Percentiles rank a stretch among this genome's conserved stretches.
These are phyloP conservation scores for Dissostichus mawsoni DNA, from an alignment of 2,113 vertebrate species.

Conservation along the genomic window DNA sequence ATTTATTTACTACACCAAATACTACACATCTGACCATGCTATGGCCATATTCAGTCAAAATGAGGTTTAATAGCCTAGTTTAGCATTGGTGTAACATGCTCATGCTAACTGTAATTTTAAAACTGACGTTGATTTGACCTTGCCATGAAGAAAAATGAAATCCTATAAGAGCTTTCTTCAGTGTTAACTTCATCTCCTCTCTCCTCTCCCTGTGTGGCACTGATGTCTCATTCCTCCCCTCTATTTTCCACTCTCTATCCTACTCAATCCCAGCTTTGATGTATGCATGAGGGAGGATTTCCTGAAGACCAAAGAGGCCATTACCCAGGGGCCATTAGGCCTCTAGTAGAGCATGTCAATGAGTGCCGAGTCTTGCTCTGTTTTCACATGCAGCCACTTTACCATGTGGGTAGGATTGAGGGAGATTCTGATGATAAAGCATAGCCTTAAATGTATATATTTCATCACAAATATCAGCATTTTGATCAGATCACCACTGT, in stretches of 20 bases:
- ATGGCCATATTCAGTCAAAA: not conserved
- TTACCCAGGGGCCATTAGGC: constrained; percentile 86
- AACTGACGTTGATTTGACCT: constrained; percentile 28
- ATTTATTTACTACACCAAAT: not conserved
- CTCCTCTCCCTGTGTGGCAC: constrained; percentile 63
- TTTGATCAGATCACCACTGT: not conserved
- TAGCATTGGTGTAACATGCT: not conserved
- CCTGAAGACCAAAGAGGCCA: constrained; percentile 84
- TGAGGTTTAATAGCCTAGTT: not conserved
- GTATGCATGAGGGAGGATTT: constrained; percentile 83
- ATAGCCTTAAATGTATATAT: constrained; percentile 29
- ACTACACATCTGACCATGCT: not conserved
- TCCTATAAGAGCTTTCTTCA: constrained; percentile 8
- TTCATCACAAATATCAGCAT: constrained; percentile 15
- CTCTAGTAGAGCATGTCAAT: constrained; percentile 84
- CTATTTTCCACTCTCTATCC: constrained; percentile 65
- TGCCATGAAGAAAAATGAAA: constrained; percentile 18
- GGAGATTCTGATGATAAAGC: constrained; percentile 40
- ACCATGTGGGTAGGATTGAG: constrained; percentile 27
- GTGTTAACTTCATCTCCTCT: constrained; percentile 26
- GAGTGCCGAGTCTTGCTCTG: constrained; percentile 78
- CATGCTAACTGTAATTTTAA: not conserved
- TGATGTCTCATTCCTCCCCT: constrained; percentile 65
- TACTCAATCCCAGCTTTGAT: constrained; percentile 79
- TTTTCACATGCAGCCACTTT: constrained; percentile 71